Evolutionary conservation across 2,888 invertebrate species (phyloP), one percentile per base, ranked within the genome.

Genomic region (Mechanitis mazaeus): DNA sequence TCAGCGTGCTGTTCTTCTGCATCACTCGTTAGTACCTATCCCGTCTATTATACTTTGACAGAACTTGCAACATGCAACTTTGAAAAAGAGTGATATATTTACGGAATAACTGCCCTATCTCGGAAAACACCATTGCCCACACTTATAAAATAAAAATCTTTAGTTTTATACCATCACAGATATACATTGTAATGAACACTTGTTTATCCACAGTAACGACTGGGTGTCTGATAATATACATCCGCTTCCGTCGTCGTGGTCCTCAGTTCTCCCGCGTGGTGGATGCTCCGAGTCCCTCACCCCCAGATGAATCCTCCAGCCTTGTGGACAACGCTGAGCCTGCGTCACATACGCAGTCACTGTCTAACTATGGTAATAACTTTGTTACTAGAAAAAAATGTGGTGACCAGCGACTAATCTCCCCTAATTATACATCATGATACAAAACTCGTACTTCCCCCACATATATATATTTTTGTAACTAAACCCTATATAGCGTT

Each of bases 201-300:
- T 20, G 20, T 20, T 20, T 20, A 20, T 20, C 20, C 42, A 11
- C 82, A 93, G 95, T 96, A 56, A 95, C 96, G 0, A 92, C 95
- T 3, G 95, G 95, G 1, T 95, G 95, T 74, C 88, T 97, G 63
- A 94, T 97, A 42, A 83, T 97, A 61, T 96, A 96, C 83, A 95
- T 96, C 75, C 91, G 97, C 45, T 95, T 95, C 78, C 93, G 94
- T 56, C 92, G 93, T 47, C 93, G 94, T 65, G 93, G 93, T 71
- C 92, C 93, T n/a, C 92, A 92, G 71, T 94, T 93, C 76, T 80
- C 92, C 50, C 28, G 7, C 11, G 50, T 50, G 31, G 31, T 50
- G 50, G 35, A 93, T 5, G 89, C 88, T 3, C 62, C 73, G 2
- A 71, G 69, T 2, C 64, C 72, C 0, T 72, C 74, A 20, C 76